These are phyloP conservation scores for Xyliphius kryptos DNA, from an alignment of 2,113 vertebrate species.

Conservation along the genomic window DNA sequence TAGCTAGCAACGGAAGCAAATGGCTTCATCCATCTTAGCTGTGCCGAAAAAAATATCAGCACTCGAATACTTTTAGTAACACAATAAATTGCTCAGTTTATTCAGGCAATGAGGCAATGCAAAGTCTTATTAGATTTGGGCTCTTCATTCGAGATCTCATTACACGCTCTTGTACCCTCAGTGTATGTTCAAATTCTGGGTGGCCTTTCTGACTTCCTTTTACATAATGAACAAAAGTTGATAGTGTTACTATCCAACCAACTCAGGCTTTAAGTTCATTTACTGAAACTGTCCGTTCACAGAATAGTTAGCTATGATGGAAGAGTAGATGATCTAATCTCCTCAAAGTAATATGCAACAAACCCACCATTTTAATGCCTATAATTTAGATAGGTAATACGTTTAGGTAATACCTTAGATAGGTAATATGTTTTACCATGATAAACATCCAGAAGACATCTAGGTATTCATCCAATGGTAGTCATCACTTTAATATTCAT, in stretches of 20 bases:
- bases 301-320: neutral
- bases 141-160: constrained; percentile 21
- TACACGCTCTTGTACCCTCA: constrained; percentile 18
- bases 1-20: neutral
- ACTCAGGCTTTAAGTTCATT: neutral
- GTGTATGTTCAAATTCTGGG: constrained; percentile 12
- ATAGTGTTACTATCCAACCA: neutral
- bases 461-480: too few relatives aligned
- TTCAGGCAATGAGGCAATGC: constrained; percentile 6
- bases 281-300: neutral
- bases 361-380: neutral
- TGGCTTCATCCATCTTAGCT: neutral
- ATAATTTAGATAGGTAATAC: neutral
- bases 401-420: too few relatives aligned
- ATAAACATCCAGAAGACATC: too few relatives aligned
- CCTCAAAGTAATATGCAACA: neutral
- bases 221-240: constrained; percentile 14
- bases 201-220: neutral
- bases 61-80: neutral
- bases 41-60: neutral
- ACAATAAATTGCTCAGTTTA: constrained; percentile 4
- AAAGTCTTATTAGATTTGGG: constrained; percentile 6
- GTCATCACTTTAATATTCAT: too few relatives aligned
- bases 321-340: neutral
- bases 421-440: too few relatives aligned